Conservation (phyloP, 2,113 vertebrate species). For the Dicaeum eximium region DNA sequence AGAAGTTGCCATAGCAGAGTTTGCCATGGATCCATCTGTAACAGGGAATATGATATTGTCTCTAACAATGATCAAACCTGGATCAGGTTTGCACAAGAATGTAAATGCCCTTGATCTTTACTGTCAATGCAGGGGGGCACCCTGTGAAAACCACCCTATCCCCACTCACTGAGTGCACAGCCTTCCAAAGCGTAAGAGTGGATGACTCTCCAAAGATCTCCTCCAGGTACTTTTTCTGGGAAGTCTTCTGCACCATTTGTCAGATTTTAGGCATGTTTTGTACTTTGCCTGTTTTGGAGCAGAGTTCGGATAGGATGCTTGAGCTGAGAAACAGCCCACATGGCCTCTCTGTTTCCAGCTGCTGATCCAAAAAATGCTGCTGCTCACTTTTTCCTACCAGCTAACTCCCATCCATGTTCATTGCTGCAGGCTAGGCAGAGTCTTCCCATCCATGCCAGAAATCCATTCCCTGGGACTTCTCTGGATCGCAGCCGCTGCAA, state of each 20-base stretch:
- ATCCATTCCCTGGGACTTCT: not conserved
- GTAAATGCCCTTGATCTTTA: not conserved
- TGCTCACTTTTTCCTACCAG: not conserved
- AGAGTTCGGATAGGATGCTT: not conserved
- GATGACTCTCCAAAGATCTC: not conserved
- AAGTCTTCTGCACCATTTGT: not conserved
- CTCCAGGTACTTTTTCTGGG: not conserved
- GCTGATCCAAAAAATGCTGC: not conserved
- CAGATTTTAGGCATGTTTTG: not conserved
- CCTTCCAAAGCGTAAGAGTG: not conserved
- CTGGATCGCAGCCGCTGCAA: not conserved
- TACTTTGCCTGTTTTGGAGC: not conserved
- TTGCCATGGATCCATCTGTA: not conserved
- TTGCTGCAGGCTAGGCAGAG: not conserved
- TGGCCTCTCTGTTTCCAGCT: not conserved
- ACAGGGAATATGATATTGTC: not conserved
- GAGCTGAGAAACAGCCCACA: not conserved
- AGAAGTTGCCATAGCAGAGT: not conserved
- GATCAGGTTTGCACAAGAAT: not conserved
- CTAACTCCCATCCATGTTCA: not conserved
- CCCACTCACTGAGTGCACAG: not conserved
- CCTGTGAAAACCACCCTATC: not conserved
- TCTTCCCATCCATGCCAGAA: not conserved
- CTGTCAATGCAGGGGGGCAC: not conserved
- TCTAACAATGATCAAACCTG: not conserved